Percentiles rank a stretch among this genome's conserved stretches.
Evolutionary conservation across 2,888 invertebrate genomes (phyloP).

Genomic region (Lasiommata megera): DNA sequence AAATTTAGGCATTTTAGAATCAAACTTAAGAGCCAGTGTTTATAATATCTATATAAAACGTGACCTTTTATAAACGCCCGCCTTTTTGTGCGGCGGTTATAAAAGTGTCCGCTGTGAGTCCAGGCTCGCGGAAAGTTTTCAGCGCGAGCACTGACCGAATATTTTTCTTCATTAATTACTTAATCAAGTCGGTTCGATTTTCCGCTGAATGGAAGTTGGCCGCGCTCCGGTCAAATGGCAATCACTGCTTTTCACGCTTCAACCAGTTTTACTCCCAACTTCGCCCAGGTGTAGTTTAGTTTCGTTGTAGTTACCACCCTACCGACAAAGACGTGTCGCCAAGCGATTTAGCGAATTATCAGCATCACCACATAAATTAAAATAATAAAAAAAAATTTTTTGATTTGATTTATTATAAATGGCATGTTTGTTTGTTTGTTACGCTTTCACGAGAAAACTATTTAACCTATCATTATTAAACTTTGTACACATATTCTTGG

Average conservation of each 20-base stretch:
- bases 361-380: too few relatives aligned
- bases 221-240: background rate
- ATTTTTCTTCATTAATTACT: conserved; percentile 17
- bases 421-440: too few relatives aligned
- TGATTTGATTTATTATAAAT: too few relatives aligned
- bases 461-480: too few relatives aligned
- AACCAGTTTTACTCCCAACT: background rate
- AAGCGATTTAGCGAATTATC: too few relatives aligned
- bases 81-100: background rate
- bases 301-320: background rate
- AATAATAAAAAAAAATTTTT: too few relatives aligned
- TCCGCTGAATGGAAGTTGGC: background rate
- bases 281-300: background rate
- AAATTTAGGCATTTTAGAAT: too few relatives aligned
- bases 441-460: too few relatives aligned
- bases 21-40: too few relatives aligned
- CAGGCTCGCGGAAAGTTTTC: conserved; percentile 2
- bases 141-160: conserved; percentile 7
- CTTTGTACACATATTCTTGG: too few relatives aligned
- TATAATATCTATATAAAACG: too few relatives aligned
- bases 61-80: background rate
- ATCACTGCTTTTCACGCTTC: background rate
- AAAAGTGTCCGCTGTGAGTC: background rate
- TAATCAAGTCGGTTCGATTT: conserved; percentile 9
- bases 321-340: background rate